A percentile compares a stretch with the other conserved stretches of the same genome.
phyloP scores from a whole-genome alignment of 2,888 invertebrate genomes.

The Hypena proboscidalis region DNA sequence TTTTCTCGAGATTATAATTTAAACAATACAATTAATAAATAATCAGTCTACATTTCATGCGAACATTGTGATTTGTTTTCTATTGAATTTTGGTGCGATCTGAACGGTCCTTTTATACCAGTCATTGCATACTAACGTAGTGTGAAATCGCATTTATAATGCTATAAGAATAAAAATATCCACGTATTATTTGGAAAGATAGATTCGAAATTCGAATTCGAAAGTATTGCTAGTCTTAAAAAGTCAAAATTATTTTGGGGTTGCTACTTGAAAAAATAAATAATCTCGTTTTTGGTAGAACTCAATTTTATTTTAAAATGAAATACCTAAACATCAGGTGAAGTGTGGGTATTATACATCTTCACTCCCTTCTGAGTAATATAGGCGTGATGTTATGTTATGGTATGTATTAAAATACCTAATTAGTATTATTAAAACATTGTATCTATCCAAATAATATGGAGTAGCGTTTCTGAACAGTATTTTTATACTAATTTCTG shows the following conservation, averaged over 20 bases:
- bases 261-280: slow-evolving; percentile 2
- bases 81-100: slow-evolving; percentile 37
- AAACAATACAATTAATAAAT: background rate
- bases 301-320: too few species aligned
- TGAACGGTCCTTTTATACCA: slow-evolving; percentile 43
- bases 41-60: slow-evolving; percentile 30
- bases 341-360: too few species aligned
- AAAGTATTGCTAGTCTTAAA: slow-evolving; percentile 13
- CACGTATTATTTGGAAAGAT: slow-evolving; percentile 39
- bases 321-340: too few species aligned
- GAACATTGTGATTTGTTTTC: slow-evolving; percentile 45
- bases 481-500: slow-evolving; percentile 83
- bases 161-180: slow-evolving; percentile 32
- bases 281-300: too few species aligned
- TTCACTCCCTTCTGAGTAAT: too few species aligned
- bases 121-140: slow-evolving; percentile 46
- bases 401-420: too few species aligned
- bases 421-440: slow-evolving; percentile 1
- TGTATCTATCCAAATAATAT: slow-evolving; percentile 44
- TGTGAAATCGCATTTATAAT: slow-evolving; percentile 55
- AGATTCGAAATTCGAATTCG: slow-evolving; percentile 14
- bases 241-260: background rate
- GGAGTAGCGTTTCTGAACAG: slow-evolving; percentile 60
- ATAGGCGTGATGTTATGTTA: too few species aligned
- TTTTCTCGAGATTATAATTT: too few species aligned